Conservation (phyloP, 2,888 invertebrate genomes). For the Anthophora plumipes region DNA sequence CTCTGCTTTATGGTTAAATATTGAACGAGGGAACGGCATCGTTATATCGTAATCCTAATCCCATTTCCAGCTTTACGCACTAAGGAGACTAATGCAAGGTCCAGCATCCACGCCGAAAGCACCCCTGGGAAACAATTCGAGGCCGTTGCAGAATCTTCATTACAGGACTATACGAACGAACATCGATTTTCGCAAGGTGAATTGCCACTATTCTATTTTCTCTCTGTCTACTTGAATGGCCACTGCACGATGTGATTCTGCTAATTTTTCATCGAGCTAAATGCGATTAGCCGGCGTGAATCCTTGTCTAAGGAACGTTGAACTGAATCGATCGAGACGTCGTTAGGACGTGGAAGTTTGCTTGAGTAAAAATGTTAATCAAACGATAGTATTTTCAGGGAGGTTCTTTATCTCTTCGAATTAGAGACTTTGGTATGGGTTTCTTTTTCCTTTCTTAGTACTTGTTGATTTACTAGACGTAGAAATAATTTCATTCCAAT, state of each 20-base stretch:
- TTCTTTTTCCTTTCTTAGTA: too few relatives aligned
- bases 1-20: conserved; percentile 55
- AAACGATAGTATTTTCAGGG: too few relatives aligned
- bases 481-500: too few relatives aligned
- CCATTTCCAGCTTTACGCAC: conserved; percentile 91
- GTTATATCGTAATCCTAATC: conserved; percentile 57
- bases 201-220: conserved; percentile 39
- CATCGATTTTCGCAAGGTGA: conserved; percentile 94
- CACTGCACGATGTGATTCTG: not conserved
- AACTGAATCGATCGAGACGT: not conserved
- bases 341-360: not conserved
- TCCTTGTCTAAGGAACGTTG: too few relatives aligned
- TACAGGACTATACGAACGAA: conserved; percentile 98
- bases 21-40: conserved; percentile 48
- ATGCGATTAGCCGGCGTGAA: not conserved
- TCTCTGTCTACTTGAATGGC: not conserved
- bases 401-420: too few relatives aligned
- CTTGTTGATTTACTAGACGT: too few relatives aligned
- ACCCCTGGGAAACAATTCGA: conserved; percentile 96
- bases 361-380: not conserved
- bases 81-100: conserved; percentile 95
- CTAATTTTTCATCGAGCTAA: conserved; percentile 27
- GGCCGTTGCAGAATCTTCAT: conserved; percentile 96
- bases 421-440: too few relatives aligned
- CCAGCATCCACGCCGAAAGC: conserved; percentile 94